A percentile compares a stretch with the other conserved stretches of the same genome.
These are phyloP conservation scores for Oncorhynchus gorbuscha DNA, from an alignment of 2,113 vertebrate genomes.

Conservation along the genomic window DNA sequence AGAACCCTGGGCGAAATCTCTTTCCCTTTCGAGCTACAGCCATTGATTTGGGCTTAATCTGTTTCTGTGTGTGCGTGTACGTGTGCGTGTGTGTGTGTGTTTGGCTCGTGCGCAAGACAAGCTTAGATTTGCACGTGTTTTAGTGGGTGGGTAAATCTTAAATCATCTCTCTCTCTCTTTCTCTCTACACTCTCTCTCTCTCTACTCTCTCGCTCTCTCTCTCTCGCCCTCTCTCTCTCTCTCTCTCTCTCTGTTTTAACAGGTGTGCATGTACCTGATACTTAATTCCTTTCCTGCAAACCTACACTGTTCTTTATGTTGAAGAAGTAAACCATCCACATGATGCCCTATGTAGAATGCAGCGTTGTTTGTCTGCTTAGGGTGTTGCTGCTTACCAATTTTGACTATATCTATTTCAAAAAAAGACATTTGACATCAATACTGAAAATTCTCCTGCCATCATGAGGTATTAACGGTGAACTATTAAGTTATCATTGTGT, in stretches of 20 bases:
- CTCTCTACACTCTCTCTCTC: too few relatives aligned
- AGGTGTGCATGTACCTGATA: not conserved
- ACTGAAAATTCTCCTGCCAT: too few relatives aligned
- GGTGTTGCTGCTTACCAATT: too few relatives aligned
- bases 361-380: not conserved
- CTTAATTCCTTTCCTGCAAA: not conserved
- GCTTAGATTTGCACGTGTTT: slow-evolving; percentile 18
- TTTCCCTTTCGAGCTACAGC: slow-evolving; percentile 77
- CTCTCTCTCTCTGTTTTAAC: not conserved
- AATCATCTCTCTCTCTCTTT: not conserved
- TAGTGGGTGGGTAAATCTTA: slow-evolving; percentile 33
- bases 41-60: slow-evolving; percentile 85
- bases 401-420: too few relatives aligned
- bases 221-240: too few relatives aligned
- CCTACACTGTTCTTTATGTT: too few relatives aligned
- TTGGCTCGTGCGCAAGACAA: not conserved
- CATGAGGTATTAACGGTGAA: too few relatives aligned
- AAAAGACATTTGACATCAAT: too few relatives aligned
- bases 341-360: not conserved
- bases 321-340: not conserved
- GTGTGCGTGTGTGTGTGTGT: slow-evolving; percentile 22
- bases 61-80: slow-evolving; percentile 67
- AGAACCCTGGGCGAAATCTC: slow-evolving; percentile 82
- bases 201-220: too few relatives aligned
- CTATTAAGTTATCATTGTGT: too few relatives aligned